Base-by-base conservation (phyloP, 1,140 invertebrate species). In the Psilanteris sp. region DNA sequence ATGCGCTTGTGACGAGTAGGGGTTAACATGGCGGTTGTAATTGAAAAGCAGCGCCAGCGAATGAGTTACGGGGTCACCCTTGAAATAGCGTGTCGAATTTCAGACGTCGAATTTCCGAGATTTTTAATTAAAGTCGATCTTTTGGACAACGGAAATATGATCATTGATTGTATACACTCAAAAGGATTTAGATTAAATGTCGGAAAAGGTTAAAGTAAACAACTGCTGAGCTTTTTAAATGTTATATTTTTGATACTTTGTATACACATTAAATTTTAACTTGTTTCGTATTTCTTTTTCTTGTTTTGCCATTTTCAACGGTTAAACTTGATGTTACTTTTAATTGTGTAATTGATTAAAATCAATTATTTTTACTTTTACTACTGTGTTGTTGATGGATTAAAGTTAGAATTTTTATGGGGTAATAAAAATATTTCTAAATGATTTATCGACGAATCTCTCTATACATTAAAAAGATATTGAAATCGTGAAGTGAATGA, bases 1-100 rank as follows among this genome's bases (percentile, higher is more conserved):
- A 55, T 57, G 37, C 31, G 50, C 27, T 39, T 48, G 64, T 24
- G 41, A 55, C 29, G 55, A 52, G 46, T 39, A 62, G 31, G 36
- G 55, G 54, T 61, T 71, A 46, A 62, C 55, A 52, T 41, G 39
- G 46, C 9, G 46, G 37, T 54, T 62, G 57, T 62, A 62, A 61
- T 61, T 59, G 67, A 54, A 71, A 71, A 68, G 43, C 64, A 68
- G 31, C 7, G 11, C 16, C 11, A 9, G 6, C 8, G 32, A 48
- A 67, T 67, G 39, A 54, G 46, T 52, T 52, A 52, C 46, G 46
- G 29, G 59, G 18, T 64, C 59, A 39, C 15, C 4, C 32, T 27
- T 13, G 15, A 31, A 46, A 41, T 43, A 31, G 16, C 36, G 26
- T 10, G 10, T 55, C 14, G 14, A 41, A 31, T 41, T 37, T 55